Conservation (phyloP, 1,140 invertebrate genomes). For the Hormaphis cornu region DNA sequence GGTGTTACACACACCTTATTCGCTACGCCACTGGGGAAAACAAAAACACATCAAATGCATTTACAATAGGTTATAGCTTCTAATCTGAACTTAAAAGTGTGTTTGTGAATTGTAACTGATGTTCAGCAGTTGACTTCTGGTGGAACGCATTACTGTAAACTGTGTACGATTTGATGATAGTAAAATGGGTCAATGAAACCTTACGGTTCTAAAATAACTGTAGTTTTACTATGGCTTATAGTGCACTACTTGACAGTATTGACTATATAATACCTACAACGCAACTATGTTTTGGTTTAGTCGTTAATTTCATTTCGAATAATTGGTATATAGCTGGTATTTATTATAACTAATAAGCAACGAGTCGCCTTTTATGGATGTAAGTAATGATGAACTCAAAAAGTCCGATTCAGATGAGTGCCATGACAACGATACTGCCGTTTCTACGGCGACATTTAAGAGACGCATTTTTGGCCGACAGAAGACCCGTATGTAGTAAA, state of each 20-base stretch:
- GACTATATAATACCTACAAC: not conserved
- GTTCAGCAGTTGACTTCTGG: too few relatives aligned
- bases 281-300: not conserved
- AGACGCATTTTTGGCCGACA: constrained; percentile 1
- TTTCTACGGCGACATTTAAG: not conserved
- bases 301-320: too few relatives aligned
- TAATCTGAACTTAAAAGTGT: too few relatives aligned
- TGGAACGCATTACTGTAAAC: too few relatives aligned
- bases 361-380: not conserved
- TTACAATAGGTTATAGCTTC: too few relatives aligned
- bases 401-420: not conserved
- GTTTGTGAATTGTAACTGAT: too few relatives aligned
- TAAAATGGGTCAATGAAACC: constrained; percentile 28
- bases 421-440: not conserved
- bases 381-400: not conserved
- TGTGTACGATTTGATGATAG: not conserved
- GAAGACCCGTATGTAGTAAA: constrained; percentile 20
- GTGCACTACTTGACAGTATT: not conserved
- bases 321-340: not conserved
- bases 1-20: too few relatives aligned
- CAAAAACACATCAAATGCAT: too few relatives aligned
- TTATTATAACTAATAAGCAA: too few relatives aligned
- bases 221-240: constrained; percentile 30
- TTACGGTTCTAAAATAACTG: constrained; percentile 2
- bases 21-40: too few relatives aligned